A percentile compares a stretch with the other conserved stretches of the same genome.
phyloP scores from a whole-genome alignment of 2,888 invertebrate species.

The Limnephilus marmoratus region DNA sequence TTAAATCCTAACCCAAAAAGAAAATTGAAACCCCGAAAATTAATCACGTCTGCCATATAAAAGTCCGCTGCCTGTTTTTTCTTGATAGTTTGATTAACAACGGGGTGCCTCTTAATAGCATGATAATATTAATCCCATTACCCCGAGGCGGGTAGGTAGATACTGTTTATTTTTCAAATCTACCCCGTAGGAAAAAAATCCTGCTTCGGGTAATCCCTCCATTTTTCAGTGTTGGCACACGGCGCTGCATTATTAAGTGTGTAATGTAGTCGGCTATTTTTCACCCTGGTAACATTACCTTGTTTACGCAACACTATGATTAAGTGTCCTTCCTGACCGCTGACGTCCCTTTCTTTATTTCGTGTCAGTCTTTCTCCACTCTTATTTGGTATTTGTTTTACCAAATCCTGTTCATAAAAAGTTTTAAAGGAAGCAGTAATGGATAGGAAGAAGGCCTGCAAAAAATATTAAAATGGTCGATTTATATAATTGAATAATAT shows the following conservation, averaged over 20 bases:
- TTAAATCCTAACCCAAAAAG: not conserved
- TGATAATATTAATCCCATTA: not conserved
- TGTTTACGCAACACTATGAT: slow-evolving; percentile 54
- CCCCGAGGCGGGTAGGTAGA: not conserved
- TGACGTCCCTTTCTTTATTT: slow-evolving; percentile 47
- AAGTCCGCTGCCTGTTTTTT: not conserved
- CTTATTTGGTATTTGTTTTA: slow-evolving; percentile 26
- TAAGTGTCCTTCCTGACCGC: slow-evolving; percentile 46
- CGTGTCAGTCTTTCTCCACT: not conserved
- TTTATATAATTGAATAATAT: too few species aligned
- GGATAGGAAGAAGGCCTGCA: not conserved
- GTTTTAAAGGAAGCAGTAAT: not conserved
- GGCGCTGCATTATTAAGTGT: slow-evolving; percentile 51
- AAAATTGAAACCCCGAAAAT: not conserved
- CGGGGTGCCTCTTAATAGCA: not conserved
- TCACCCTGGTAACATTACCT: slow-evolving; percentile 50
- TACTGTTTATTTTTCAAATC: not conserved
- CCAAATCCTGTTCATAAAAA: slow-evolving; percentile 57
- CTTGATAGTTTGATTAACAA: not conserved
- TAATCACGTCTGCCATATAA: not conserved
- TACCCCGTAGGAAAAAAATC: not conserved
- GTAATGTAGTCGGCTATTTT: slow-evolving; percentile 35
- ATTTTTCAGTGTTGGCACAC: slow-evolving; percentile 52
- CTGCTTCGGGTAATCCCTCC: slow-evolving; percentile 25
- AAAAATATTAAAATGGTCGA: too few species aligned